Evolutionary conservation across 2,888 invertebrate genomes (phyloP).

Genomic region (Andrena marginata): DNA sequence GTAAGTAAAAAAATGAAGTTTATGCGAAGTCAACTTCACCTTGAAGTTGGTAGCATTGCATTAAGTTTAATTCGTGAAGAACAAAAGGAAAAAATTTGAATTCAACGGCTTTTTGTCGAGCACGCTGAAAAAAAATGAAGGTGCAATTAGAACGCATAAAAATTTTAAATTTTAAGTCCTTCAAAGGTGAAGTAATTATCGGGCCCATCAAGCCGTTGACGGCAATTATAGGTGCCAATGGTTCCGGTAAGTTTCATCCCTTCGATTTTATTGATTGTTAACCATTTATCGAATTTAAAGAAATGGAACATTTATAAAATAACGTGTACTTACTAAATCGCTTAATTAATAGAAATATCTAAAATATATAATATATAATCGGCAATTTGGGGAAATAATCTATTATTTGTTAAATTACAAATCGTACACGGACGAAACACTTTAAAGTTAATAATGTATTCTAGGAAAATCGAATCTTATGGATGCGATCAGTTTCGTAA

Average conservation of each 20-base stretch:
- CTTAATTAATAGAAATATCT: background rate
- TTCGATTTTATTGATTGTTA: background rate
- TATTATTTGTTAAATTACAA: background rate
- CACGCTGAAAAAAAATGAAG: conserved; percentile 28
- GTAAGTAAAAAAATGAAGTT: background rate
- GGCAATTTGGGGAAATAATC: background rate
- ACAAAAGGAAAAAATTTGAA: background rate
- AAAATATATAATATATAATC: background rate
- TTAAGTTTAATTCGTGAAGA: background rate
- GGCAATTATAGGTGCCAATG: background rate
- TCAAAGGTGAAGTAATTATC: background rate
- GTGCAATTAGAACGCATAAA: conserved; percentile 89
- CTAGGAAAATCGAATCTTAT: conserved; percentile 99
- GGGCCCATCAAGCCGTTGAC: background rate
- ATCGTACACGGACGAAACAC: background rate
- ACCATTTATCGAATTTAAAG: background rate
- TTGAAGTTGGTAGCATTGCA: conserved; percentile 11
- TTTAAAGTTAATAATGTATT: background rate
- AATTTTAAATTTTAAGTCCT: conserved; percentile 7
- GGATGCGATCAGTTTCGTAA: conserved; percentile 99
- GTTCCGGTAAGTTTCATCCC: conserved; percentile 38
- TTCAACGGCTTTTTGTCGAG: background rate
- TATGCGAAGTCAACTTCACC: background rate
- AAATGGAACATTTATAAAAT: no score
- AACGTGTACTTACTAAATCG: background rate